Evolutionary conservation across 2,797 vertebrate species (phyloP).

Genomic region (Gallinago nigripennis): DNA sequence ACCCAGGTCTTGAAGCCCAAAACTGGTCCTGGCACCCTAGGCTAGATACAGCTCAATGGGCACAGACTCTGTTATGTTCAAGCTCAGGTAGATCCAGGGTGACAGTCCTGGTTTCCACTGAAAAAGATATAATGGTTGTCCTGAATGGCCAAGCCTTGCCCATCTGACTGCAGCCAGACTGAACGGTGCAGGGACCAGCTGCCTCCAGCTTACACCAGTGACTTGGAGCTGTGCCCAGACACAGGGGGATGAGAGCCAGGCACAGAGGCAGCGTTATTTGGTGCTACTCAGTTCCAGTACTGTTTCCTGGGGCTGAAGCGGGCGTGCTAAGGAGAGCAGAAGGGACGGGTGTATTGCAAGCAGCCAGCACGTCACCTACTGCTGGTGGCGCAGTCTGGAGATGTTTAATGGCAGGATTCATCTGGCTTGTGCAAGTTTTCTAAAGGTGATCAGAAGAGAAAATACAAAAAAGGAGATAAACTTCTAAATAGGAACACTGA

Average conservation of each 20-base stretch:
- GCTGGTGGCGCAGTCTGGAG: background rate
- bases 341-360: background rate
- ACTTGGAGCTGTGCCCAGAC: background rate
- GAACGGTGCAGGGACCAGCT: background rate
- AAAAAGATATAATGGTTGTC: background rate
- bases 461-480: background rate
- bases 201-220: background rate
- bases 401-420: background rate
- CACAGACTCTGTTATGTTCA: background rate
- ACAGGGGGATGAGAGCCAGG: background rate
- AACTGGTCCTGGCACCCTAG: background rate
- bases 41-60: background rate
- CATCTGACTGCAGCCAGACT: background rate
- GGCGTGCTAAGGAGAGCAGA: background rate
- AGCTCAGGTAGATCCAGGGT: background rate
- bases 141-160: background rate
- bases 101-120: background rate
- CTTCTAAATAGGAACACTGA: background rate
- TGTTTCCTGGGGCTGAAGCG: background rate
- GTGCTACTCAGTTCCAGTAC: background rate
- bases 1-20: background rate
- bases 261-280: background rate
- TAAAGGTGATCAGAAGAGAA: background rate
- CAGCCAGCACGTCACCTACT: background rate
- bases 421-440: background rate